phyloP scores from a whole-genome alignment of 2,888 invertebrate species.

The Andrena hattorfiana region DNA sequence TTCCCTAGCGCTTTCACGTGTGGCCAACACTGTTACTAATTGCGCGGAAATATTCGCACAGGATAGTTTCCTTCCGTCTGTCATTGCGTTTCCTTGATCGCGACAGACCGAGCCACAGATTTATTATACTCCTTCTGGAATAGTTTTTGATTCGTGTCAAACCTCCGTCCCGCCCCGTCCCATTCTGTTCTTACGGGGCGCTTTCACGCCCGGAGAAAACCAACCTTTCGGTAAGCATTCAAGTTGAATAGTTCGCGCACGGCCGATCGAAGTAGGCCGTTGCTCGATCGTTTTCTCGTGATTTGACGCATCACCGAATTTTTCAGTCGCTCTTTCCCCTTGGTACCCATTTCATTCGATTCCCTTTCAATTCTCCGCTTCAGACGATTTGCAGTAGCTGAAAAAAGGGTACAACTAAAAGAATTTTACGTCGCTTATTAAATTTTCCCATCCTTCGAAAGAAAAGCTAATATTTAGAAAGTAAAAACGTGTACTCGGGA shows the following conservation, averaged over 20 bases:
- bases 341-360: not conserved
- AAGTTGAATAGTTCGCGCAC: slow-evolving; percentile 75
- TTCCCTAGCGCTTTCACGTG: slow-evolving; percentile 77
- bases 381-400: not conserved
- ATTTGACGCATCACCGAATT: slow-evolving; percentile 36
- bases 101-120: slow-evolving; percentile 4
- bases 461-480: slow-evolving; percentile 10
- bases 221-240: slow-evolving; percentile 78
- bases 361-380: not conserved
- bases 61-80: slow-evolving; percentile 68
- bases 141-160: slow-evolving; percentile 47
- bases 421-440: not conserved
- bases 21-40: slow-evolving; percentile 71
- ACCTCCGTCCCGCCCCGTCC: slow-evolving; percentile 27
- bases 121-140: slow-evolving; percentile 23
- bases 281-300: slow-evolving; percentile 44
- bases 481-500: not conserved
- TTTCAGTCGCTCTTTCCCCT: not conserved
- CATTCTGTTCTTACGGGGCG: slow-evolving; percentile 42
- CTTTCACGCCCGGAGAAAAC: slow-evolving; percentile 79
- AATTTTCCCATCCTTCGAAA: slow-evolving; percentile 23
- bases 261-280: slow-evolving; percentile 71
- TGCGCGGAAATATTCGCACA: slow-evolving; percentile 70
- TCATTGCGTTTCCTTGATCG: slow-evolving; percentile 54
- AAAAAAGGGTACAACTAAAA: no score